A percentile compares a stretch with the other conserved stretches of the same genome.
Evolutionary conservation across 2,797 vertebrate genomes (phyloP).

Genomic region (Pseudochirops cupreus): DNA sequence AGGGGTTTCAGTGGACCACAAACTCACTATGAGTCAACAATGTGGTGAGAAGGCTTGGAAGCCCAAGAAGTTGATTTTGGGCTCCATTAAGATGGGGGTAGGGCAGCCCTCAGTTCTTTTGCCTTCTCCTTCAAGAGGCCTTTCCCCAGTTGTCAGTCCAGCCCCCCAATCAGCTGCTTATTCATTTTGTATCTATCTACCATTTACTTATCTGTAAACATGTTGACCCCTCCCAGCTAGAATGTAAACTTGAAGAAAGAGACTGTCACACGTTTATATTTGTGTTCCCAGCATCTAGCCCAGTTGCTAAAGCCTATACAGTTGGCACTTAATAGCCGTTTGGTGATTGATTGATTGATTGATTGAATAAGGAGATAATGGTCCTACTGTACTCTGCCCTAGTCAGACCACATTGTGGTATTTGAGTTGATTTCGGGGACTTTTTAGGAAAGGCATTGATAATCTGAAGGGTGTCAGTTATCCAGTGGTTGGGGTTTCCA

Average conservation of each 20-base stretch:
- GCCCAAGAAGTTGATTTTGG: neutral
- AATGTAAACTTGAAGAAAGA: neutral
- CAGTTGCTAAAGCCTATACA: neutral
- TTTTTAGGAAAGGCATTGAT: neutral
- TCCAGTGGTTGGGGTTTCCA: accelerated
- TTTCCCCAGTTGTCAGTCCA: neutral
- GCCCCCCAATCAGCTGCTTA: neutral
- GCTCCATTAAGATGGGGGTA: neutral
- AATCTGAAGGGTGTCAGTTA: neutral
- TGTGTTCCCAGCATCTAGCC: neutral
- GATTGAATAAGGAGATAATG: neutral
- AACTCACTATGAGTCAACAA: neutral
- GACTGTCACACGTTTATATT: neutral
- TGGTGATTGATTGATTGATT: neutral
- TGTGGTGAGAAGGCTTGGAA: neutral
- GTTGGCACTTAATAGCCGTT: neutral
- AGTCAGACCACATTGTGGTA: neutral
- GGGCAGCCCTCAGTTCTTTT: conserved; percentile 3
- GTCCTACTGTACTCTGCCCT: neutral
- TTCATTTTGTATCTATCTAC: neutral
- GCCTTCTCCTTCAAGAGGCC: neutral
- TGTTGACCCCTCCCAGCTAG: neutral
- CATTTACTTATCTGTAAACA: neutral
- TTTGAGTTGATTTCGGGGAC: neutral
- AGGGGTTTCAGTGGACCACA: neutral